Evolutionary conservation across 2,888 invertebrate species (phyloP).

Genomic region (Neelides folsomi): DNA sequence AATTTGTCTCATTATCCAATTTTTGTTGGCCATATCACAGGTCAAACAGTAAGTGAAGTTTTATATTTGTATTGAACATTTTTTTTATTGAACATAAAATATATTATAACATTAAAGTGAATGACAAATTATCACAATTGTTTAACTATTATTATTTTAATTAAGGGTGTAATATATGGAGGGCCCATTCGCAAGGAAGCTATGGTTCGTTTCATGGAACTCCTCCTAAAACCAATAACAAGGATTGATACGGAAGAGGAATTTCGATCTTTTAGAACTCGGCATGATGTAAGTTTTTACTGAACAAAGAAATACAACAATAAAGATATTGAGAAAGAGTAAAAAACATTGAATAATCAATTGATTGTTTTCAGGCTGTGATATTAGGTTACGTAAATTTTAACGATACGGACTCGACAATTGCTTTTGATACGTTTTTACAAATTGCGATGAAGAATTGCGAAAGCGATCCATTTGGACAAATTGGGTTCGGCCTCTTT

Average conservation of each 20-base stretch:
- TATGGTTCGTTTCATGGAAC: constrained; percentile 27
- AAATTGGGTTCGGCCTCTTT: constrained; percentile 30
- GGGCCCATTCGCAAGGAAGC: constrained; percentile 29
- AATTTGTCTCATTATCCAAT: constrained; percentile 32
- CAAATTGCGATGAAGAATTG: constrained; percentile 30
- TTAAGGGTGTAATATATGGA: constrained; percentile 31
- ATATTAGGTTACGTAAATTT: constrained; percentile 30
- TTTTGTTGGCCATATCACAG: constrained; percentile 28
- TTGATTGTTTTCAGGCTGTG: constrained; percentile 27
- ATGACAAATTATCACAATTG: too few relatives aligned
- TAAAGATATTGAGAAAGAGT: too few relatives aligned
- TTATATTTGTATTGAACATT: neutral
- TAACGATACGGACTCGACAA: constrained; percentile 14
- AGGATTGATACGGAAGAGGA: constrained; percentile 31
- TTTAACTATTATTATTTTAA: too few relatives aligned
- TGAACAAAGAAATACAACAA: neutral
- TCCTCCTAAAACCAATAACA: constrained; percentile 23
- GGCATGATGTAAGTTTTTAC: constrained; percentile 26
- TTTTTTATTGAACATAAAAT: too few relatives aligned
- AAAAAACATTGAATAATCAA: too few relatives aligned
- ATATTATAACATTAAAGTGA: too few relatives aligned
- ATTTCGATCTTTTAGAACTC: constrained; percentile 28
- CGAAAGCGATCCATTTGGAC: constrained; percentile 32
- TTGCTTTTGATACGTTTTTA: constrained; percentile 28
- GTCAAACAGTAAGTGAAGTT: constrained; percentile 19